Base-by-base conservation (phyloP, 2,797 vertebrate genomes). In the Otolemur crassicaudatus region DNA sequence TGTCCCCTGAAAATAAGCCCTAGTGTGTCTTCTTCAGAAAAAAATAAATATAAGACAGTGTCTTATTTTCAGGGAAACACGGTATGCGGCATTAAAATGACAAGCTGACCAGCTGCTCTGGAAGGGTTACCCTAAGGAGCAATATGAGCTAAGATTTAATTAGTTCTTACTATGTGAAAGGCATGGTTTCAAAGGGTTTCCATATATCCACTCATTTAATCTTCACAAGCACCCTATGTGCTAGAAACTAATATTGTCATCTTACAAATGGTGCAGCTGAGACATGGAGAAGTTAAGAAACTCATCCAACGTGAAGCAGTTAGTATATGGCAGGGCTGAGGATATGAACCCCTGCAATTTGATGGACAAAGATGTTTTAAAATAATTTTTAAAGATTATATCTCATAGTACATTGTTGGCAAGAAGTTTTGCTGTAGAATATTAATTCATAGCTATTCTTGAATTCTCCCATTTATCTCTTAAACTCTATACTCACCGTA, bases 131-230 rank as follows among this genome's bases (percentile, higher is more conserved):
- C 89, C 23, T 56, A 46, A 87, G 75, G 86, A 73, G 46, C 46
- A 95, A 22, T 61, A 53, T 7, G 65, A 84, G 22, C 60, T 92
- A 63, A 83, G n/a, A 63, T 96, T 94, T 88, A 87, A 91, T 86
- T 95, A 83, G 29, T 87, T 4, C 19, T 65, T 96, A 40, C 73
- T 89, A 2, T 88, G 23, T 37, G 40, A 31, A 14, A 46, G 83
- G 6, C 72, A 84, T 23, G 72, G 20, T 49, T 94, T 53, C 49
- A 40, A 53, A 34, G 61, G 14, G 37, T 90, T 90, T 87, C 46
- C 9, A 0, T 27, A 4, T 79, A 22, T 81, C 67, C 83, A 80
- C 34, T 79, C 76, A 60, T 58, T 61, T 31, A 43, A 43, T 87
- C 43, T 25, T 96, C 49, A 53, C 3, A 65, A 25, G 40, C 53